phyloP scores from a whole-genome alignment of 2,797 vertebrate genomes.

The Triplophysa bombifrons region DNA sequence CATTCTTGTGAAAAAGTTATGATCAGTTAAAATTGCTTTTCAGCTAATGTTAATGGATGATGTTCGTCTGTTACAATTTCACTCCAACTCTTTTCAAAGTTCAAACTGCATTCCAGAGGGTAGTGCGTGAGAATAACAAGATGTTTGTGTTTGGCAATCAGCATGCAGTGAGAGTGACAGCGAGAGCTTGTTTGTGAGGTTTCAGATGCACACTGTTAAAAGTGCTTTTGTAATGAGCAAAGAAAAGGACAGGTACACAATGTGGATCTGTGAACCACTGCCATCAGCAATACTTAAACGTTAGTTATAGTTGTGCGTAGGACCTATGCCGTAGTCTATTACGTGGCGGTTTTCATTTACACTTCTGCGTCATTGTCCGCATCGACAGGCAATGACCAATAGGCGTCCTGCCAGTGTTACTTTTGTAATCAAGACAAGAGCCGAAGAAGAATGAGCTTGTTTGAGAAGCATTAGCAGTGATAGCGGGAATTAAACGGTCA shows the following conservation, averaged over 20 bases:
- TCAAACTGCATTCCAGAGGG: not conserved
- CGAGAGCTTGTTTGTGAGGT: not conserved
- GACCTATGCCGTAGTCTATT: no score
- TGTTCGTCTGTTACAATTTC: not conserved
- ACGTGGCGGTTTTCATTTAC: no score
- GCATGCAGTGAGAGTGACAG: slow-evolving; percentile 19
- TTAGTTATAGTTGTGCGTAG: no score
- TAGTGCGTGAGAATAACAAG: not conserved
- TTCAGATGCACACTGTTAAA: slow-evolving; percentile 24
- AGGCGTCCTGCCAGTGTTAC: no score
- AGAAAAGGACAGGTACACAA: slow-evolving; percentile 17
- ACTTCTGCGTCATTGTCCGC: no score
- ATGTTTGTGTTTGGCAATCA: slow-evolving; percentile 14
- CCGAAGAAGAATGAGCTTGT: no score
- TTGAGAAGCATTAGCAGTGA: no score
- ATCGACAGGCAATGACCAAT: no score
- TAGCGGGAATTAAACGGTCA: no score
- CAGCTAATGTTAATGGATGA: not conserved
- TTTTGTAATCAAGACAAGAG: no score
- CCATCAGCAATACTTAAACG: slow-evolving; percentile 11
- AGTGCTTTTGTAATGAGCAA: slow-evolving; percentile 26
- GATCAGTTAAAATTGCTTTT: not conserved
- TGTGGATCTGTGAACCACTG: not conserved
- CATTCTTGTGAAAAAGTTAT: not conserved
- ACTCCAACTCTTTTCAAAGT: not conserved